These are phyloP conservation scores for Mionectes macconnelli DNA, from an alignment of 2,113 vertebrate genomes.

Conservation along the genomic window DNA sequence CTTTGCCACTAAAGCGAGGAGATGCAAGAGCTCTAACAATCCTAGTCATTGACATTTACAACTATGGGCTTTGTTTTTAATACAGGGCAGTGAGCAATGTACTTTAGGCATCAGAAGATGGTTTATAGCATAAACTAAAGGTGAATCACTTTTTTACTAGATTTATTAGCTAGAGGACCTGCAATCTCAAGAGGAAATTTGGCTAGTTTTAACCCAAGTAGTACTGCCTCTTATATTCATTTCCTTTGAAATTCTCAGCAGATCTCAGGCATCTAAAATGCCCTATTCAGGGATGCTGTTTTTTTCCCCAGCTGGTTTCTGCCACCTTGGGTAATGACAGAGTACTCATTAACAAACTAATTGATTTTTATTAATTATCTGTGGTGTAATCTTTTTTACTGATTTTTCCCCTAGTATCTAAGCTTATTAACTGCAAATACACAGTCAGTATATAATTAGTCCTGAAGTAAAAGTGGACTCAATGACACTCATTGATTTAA, in stretches of 20 bases:
- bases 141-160: conserved; percentile 78
- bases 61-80: conserved; percentile 79
- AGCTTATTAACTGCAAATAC: conserved; percentile 77
- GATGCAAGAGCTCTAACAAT: conserved; percentile 73
- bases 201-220: conserved; percentile 75
- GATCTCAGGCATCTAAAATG: conserved; percentile 60
- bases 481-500: conserved; percentile 28
- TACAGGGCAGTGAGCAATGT: conserved; percentile 79
- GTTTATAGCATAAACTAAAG: conserved; percentile 78
- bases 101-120: conserved; percentile 79
- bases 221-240: conserved; percentile 65
- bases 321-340: conserved; percentile 73
- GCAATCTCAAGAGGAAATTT: conserved; percentile 75
- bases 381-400: conserved; percentile 72
- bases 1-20: conserved; percentile 60
- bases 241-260: conserved; percentile 78
- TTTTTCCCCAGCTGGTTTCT: conserved; percentile 61
- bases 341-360: conserved; percentile 83
- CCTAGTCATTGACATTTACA: conserved; percentile 82
- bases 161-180: conserved; percentile 77
- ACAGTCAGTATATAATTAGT: conserved; percentile 67
- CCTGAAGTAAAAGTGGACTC: conserved; percentile 60
- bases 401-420: conserved; percentile 73
- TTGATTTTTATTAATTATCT: conserved; percentile 88
- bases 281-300: conserved; percentile 63